Evolutionary conservation across 2,888 invertebrate genomes (phyloP).

Genomic region (Rhingia rostrata): DNA sequence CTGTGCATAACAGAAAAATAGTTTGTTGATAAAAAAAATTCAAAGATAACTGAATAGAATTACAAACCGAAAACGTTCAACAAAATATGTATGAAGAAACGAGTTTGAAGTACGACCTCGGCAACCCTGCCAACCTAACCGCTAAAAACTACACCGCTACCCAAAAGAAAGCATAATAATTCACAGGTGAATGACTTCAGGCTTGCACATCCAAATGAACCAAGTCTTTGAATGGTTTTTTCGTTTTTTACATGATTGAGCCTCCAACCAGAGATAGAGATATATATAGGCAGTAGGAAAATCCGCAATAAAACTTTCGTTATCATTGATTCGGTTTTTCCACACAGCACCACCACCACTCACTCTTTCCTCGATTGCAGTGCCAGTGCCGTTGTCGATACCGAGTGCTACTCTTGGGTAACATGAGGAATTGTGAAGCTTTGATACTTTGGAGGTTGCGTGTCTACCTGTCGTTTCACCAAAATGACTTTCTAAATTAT

Average conservation of each 20-base stretch:
- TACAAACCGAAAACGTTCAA: conserved; percentile 1
- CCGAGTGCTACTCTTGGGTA: conserved; percentile 25
- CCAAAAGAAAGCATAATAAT: conserved; percentile 39
- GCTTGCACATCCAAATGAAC: conserved; percentile 23
- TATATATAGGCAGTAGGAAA: conserved; percentile 38
- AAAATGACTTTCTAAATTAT: conserved; percentile 67
- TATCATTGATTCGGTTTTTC: conserved; percentile 57
- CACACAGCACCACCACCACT: conserved; percentile 24
- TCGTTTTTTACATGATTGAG: conserved; percentile 22
- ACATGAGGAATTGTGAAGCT: conserved; percentile 57
- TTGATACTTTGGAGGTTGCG: conserved; percentile 45
- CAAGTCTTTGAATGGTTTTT: conserved; percentile 6
- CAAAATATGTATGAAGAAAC: conserved; percentile 16
- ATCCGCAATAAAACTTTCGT: conserved; percentile 67
- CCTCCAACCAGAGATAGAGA: neutral
- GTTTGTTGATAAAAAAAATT: conserved; percentile 30
- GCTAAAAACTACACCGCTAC: neutral
- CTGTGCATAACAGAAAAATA: neutral
- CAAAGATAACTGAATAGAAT: conserved; percentile 14
- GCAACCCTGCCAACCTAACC: neutral
- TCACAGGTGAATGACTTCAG: conserved; percentile 60
- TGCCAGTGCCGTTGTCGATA: neutral
- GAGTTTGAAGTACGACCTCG: conserved; percentile 13
- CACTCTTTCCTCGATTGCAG: neutral
- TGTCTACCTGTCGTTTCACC: conserved; percentile 59